These are phyloP conservation scores for Paramacrobiotus metropolitanus DNA, from an alignment of 1,140 invertebrate species.

Conservation along the genomic window DNA sequence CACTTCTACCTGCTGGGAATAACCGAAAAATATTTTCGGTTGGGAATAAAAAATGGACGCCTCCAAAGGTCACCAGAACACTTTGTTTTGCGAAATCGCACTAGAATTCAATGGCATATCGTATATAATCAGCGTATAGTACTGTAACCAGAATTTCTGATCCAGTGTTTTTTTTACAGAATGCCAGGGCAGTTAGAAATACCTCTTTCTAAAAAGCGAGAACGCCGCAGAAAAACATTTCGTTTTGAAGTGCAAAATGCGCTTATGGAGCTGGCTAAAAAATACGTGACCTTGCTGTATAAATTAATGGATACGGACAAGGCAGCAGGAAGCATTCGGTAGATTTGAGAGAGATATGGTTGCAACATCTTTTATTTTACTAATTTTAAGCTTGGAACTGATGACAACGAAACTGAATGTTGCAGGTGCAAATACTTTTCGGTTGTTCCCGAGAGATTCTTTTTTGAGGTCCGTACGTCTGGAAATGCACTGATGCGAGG, in stretches of 20 bases:
- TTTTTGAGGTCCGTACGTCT: slow-evolving; percentile 2
- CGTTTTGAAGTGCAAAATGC: not conserved
- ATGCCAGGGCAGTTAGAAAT: not conserved
- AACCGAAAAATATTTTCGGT: not conserved
- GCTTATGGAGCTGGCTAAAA: not conserved
- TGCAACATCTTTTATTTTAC: too few relatives aligned
- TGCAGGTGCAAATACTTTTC: not conserved
- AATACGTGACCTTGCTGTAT: not conserved
- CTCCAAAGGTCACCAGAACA: not conserved
- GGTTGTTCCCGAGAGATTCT: not conserved
- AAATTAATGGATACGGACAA: not conserved
- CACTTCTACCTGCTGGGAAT: not conserved
- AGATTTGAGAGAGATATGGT: too few relatives aligned
- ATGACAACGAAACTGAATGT: too few relatives aligned
- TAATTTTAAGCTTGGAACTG: too few relatives aligned
- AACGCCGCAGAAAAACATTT: not conserved
- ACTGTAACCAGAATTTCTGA: too few relatives aligned
- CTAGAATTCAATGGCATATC: too few relatives aligned
- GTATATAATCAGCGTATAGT: too few relatives aligned
- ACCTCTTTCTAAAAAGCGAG: not conserved
- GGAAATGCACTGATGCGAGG: too few relatives aligned
- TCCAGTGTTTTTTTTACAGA: not conserved
- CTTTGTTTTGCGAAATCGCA: too few relatives aligned
- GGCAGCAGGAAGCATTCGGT: not conserved
- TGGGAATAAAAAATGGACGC: not conserved